These are phyloP conservation scores for Thripadectes ignobilis DNA, from an alignment of 2,797 vertebrate species.

Conservation along the genomic window DNA sequence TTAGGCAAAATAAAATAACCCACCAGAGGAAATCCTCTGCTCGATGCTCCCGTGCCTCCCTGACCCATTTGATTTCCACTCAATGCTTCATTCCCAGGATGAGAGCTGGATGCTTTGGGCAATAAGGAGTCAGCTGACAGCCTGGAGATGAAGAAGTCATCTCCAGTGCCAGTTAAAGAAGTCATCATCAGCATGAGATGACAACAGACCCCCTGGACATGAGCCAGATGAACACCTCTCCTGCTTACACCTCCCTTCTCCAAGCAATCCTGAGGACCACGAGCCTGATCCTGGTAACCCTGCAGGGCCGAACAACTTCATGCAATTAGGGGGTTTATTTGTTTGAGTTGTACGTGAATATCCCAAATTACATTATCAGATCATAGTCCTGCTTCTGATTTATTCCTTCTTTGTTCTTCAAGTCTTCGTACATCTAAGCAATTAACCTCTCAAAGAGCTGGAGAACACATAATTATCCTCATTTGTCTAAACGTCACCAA, in stretches of 20 bases:
- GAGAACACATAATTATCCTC: constrained; percentile 84
- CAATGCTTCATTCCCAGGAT: background rate
- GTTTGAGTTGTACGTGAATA: constrained; percentile 76
- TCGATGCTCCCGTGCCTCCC: background rate
- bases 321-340: constrained; percentile 77
- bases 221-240: background rate
- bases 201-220: background rate
- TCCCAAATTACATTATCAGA: constrained; percentile 79
- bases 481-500: constrained; percentile 84
- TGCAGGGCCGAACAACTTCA: background rate
- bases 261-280: fast-evolving
- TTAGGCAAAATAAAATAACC: constrained; percentile 75
- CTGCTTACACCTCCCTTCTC: background rate
- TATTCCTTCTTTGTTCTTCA: constrained; percentile 84
- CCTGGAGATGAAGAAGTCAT: background rate
- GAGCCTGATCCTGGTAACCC: background rate
- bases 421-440: constrained; percentile 82
- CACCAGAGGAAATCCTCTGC: constrained; percentile 52
- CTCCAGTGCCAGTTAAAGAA: background rate
- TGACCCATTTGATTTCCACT: background rate
- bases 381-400: constrained; percentile 78
- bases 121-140: background rate
- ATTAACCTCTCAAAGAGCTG: constrained; percentile 85
- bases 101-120: background rate
- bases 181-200: background rate